Evolutionary conservation across 2,888 invertebrate genomes (phyloP).

Genomic region (Lottia gigantea): DNA sequence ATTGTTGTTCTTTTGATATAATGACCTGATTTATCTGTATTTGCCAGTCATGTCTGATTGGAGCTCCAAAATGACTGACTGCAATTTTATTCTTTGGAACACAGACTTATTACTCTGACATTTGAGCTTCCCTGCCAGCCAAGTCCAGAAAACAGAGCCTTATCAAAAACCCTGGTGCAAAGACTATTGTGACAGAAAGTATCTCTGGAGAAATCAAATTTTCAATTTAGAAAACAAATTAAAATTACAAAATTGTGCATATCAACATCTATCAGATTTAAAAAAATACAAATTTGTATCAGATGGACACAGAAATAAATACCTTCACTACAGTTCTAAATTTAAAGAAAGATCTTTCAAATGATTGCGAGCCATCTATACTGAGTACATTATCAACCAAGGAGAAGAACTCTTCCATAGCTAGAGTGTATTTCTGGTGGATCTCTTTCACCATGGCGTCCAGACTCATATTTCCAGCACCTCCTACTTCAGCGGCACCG

Average conservation of each 20-base stretch:
- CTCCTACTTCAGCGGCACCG: conserved; percentile 66
- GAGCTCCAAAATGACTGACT: too few species aligned
- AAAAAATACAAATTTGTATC: neutral
- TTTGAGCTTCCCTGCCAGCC: too few species aligned
- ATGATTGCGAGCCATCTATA: conserved; percentile 64
- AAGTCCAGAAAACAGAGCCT: too few species aligned
- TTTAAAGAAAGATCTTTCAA: conserved; percentile 66
- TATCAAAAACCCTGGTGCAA: too few species aligned
- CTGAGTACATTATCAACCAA: conserved; percentile 63
- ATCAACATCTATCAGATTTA: too few species aligned
- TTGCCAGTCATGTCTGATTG: too few species aligned
- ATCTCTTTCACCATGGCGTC: conserved; percentile 67
- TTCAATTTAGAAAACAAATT: too few species aligned
- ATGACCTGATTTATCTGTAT: neutral
- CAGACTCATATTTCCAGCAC: conserved; percentile 65
- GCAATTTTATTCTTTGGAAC: too few species aligned
- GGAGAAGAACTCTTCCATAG: conserved; percentile 64
- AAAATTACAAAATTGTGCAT: too few species aligned
- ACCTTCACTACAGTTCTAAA: conserved; percentile 67
- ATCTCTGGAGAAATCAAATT: too few species aligned
- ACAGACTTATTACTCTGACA: too few species aligned
- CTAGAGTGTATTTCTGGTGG: conserved; percentile 59
- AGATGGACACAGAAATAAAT: conserved; percentile 12
- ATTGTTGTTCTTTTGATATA: neutral
- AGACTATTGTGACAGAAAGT: too few species aligned